A percentile compares a stretch with the other conserved stretches of the same genome.
Conservation (phyloP, 2,113 vertebrate species). For the Brachyistius frenatus region DNA sequence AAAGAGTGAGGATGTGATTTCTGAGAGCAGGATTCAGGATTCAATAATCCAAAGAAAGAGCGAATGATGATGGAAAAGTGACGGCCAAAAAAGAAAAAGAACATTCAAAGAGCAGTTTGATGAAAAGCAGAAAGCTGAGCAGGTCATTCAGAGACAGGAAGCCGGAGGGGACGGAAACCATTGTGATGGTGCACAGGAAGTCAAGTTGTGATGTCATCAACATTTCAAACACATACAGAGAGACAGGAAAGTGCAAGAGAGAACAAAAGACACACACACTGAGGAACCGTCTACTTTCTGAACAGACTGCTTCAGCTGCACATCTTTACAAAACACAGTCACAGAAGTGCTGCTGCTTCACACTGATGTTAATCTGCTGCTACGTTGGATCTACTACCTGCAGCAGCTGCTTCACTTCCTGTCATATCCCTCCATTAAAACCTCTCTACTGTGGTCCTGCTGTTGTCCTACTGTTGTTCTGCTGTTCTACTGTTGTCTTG, state of each 20-base stretch:
- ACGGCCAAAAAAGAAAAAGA: not conserved
- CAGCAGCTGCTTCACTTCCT: no score
- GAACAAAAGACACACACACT: constrained; percentile 14
- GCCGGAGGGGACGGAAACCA: not conserved
- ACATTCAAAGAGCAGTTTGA: constrained; percentile 29
- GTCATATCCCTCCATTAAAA: no score
- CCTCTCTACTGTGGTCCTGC: no score
- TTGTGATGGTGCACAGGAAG: constrained; percentile 23
- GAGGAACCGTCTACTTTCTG: not conserved
- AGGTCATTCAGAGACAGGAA: constrained; percentile 45
- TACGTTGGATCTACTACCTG: no score
- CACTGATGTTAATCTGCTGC: no score
- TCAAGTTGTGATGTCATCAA: not conserved
- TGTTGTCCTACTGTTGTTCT: no score
- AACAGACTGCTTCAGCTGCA: not conserved
- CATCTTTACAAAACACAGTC: not conserved
- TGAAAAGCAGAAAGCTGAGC: constrained; percentile 22
- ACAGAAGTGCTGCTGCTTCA: no score
- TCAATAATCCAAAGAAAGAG: constrained; percentile 9
- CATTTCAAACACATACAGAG: constrained; percentile 25
- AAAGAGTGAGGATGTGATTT: constrained; percentile 18
- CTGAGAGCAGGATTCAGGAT: constrained; percentile 4
- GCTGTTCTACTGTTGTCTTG: no score
- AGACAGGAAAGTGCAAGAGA: constrained; percentile 8
- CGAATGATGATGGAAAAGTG: constrained; percentile 8